These are phyloP conservation scores for Holacanthus passer DNA, from an alignment of 2,113 vertebrate genomes.

Conservation along the genomic window DNA sequence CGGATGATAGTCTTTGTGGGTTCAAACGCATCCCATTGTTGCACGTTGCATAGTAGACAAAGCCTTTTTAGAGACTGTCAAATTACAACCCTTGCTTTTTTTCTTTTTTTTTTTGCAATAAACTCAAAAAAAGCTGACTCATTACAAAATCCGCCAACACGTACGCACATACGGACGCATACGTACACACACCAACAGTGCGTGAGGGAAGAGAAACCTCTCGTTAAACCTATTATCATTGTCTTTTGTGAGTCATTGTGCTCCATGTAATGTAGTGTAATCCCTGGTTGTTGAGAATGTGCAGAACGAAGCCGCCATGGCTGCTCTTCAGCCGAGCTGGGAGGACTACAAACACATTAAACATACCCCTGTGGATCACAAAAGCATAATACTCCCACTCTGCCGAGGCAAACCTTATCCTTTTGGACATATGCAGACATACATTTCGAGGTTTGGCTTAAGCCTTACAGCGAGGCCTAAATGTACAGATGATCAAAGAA, in stretches of 20 bases:
- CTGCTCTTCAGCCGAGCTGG: conserved; percentile 48
- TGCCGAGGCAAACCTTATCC: conserved; percentile 22
- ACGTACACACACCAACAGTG: background rate
- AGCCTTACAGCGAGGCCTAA: background rate
- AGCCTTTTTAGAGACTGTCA: conserved; percentile 37
- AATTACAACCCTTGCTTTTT: conserved; percentile 56
- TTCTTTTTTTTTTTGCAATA: conserved; percentile 40
- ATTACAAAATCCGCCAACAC: conserved; percentile 43
- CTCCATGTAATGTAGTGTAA: conserved; percentile 65
- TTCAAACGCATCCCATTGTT: conserved; percentile 52
- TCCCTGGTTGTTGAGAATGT: conserved; percentile 60
- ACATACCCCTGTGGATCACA: conserved; percentile 48
- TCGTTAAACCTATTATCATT: conserved; percentile 68
- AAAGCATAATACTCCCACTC: conserved; percentile 41
- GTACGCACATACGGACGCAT: conserved; percentile 8
- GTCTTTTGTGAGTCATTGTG: conserved; percentile 66
- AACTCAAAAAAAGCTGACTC: conserved; percentile 51
- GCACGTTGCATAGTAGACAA: conserved; percentile 7
- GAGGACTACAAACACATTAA: conserved; percentile 72
- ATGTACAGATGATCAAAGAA: background rate
- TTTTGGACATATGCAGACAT: conserved; percentile 23
- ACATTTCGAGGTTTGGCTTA: conserved; percentile 2
- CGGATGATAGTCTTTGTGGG: conserved; percentile 47
- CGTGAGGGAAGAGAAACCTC: conserved; percentile 37
- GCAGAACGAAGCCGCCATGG: conserved; percentile 47